These are phyloP conservation scores for Zoanthus sociatus DNA, from an alignment of 92 coral and sea anemone species.

Conservation along the genomic window DNA sequence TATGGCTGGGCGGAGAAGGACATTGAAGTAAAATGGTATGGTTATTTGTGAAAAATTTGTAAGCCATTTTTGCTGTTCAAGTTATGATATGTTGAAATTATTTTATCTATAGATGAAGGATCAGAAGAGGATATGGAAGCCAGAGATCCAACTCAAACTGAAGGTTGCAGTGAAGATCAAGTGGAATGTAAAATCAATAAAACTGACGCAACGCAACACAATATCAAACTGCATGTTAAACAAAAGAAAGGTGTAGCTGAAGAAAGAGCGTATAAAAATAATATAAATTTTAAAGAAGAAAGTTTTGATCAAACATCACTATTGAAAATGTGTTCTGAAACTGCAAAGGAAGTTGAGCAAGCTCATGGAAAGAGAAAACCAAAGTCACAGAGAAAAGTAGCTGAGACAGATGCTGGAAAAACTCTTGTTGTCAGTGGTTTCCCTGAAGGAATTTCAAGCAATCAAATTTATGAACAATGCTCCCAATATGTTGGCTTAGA, in stretches of 20 bases:
- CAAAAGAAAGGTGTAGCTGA: not conserved
- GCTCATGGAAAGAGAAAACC: slow-evolving; percentile 50
- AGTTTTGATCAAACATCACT: not conserved
- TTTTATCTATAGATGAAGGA: slow-evolving; percentile 4
- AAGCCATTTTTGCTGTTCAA: too few relatives aligned
- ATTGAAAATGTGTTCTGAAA: not conserved
- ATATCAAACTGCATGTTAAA: not conserved
- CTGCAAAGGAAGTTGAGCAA: not conserved
- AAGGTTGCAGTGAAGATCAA: slow-evolving; percentile 7
- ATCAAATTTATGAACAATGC: slow-evolving; percentile 81
- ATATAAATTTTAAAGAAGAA: not conserved
- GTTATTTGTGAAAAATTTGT: too few relatives aligned
- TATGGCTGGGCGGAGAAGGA: too few relatives aligned
- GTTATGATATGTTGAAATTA: not conserved
- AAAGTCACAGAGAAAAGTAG: slow-evolving; percentile 73
- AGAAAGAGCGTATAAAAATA: not conserved
- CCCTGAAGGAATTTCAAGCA: slow-evolving; percentile 62
- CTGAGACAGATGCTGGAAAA: slow-evolving; percentile 77
- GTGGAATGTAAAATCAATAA: slow-evolving; percentile 11
- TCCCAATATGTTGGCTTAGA: slow-evolving; percentile 78
- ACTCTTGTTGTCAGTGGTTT: slow-evolving; percentile 83
- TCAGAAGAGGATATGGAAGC: slow-evolving; percentile 10
- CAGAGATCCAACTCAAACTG: not conserved
- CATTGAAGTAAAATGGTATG: too few relatives aligned
- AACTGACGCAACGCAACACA: not conserved